Evolutionary conservation across 2,888 invertebrate genomes (phyloP), one percentile per base, ranked within the genome.

Genomic region (Norana najaformis): DNA sequence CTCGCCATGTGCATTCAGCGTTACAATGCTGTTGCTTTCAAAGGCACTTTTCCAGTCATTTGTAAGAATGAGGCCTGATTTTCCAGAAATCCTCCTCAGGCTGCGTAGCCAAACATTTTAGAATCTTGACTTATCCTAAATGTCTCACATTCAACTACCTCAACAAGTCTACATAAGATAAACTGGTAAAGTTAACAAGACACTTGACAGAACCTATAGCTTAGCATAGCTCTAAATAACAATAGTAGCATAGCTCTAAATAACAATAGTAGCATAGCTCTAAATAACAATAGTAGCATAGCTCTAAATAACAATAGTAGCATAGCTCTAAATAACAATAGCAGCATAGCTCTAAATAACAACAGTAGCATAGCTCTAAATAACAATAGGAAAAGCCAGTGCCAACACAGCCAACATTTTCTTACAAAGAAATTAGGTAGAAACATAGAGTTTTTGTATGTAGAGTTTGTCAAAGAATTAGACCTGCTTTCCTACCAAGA

Each of bases 401-500:
- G 13, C n/a, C 2, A 69, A 69, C 30, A 69, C 69, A n/a, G 69
- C 30, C 13, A 8, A n/a, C 11, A 13, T 1, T 69, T n/a, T 69
- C 69, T n/a, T n/a, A 69, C 0, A 69, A 69, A 69, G 30, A 69
- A 69, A 69, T 69, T 30, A n/a, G 30, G n/a, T 5, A 69, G 0
- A n/a, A 69, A 69, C 11, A 69, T n/a, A 53, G n/a, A 53, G 53
- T 53, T 53, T 30, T 30, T 4, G 5, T 30, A 47, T 13, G 23
- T 20, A 47, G 47, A 47, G 47, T 20, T 47, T 23, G n/a, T 69
- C 8, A 13, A 69, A 69, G 69, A 69, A 69, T n/a, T 69, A n/a
- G 69, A 69, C 69, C n/a, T 11, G 69, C 34, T 41, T 37, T 89
- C 82, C 85, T 53, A 90, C 94, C 95, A 69, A 95, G 92, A 89